Evolutionary conservation across 2,888 invertebrate genomes (phyloP), one percentile per base, ranked within the genome.

Genomic region (Phymatocera aterrima): DNA sequence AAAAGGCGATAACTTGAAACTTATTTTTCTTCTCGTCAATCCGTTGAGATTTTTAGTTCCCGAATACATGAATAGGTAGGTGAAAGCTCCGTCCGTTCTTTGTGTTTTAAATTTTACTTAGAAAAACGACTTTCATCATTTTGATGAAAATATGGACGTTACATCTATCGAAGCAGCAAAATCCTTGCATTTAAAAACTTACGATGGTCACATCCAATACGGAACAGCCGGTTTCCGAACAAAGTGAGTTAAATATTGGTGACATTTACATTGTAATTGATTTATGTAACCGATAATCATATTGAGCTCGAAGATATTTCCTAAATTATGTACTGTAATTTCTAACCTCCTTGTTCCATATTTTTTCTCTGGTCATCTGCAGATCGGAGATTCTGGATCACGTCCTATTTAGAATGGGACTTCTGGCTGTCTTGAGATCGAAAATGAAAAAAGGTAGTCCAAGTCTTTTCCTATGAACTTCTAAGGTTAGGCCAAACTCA

Each of bases 371-470:
- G 51, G 24, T 34, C 65, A 1, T 65, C 78, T 93, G 74, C 91
- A 98, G 98, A 89, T 97, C 97, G 48, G 94, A 93, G 82, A 92
- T 95, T 80, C 92, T 99, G 86, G 96, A 97, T 84, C 97, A 98
- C 93, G 96, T 99, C 28, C 95, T 98, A 91, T 99, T 96, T 90
- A 94, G 99, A 77, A 97, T 99, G 96, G 99, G 99, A 3, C 91
- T 99, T 40, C 91, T 99, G 84, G 98, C 98, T 10, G 97, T 96
- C 3, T 92, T 99, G 37, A 93, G 99, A 75, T 98, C 99, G 12
- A 94, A 96, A 86, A 92, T 92, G 81, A 96, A 95, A 87, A 94
- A 94, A 91, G 97, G 98, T 94, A 91, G 54, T 8, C n/a, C n/a
- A n/a, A n/a, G n/a, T n/a, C n/a, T n/a, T n/a, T n/a, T n/a, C n/a